Evolutionary conservation across 2,888 invertebrate species (phyloP), one percentile per base, ranked within the genome.

Genomic region (Phaedon cochleariae): DNA sequence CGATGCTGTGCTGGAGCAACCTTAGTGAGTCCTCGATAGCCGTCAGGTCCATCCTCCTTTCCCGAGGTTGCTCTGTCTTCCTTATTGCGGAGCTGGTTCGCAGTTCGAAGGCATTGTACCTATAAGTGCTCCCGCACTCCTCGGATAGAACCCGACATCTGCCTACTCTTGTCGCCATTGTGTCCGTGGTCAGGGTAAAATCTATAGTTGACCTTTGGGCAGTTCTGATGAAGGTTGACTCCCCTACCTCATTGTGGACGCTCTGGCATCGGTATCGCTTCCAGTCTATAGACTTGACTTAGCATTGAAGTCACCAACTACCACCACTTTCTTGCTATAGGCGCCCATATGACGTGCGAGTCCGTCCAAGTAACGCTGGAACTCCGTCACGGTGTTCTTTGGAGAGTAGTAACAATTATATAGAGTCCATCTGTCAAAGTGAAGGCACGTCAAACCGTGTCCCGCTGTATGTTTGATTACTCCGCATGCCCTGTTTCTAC

Each of bases 251-350:
- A 51, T 7, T 1, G 22, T 5, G 60, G 45, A 15, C 18, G 18
- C 29, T 26, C 57, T 49, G 1, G 9, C 18, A 15, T 65, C 61
- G 10, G 7, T 17, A 3, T 2, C 7, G 18, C 37, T 26, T 22
- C 60, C 48, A 10, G 61, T 60, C 65, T 57, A 65, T 10, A 41
- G 51, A 2, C 52, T 59, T n/a, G 60, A 60, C 29, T 60, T 46
- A 7, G 46, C 45, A 18, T 52, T 60, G 5, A 52, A 34, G 10
- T 60, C 59, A 6, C 59, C 52, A 0, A 51, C 15, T 9, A 60
- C 22, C 4, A 60, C 5, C 4, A 12, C 52, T 17, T 18, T 12
- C 2, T 1, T 4, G 1, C 18, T 12, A 22, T 34, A 21, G 9
- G n/a, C n/a, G 7, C 15, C n/a, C 0, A 52, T 12, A 17, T 17